Evolutionary conservation across 2,113 vertebrate species (phyloP).

Genomic region (Dasypus novemcinctus): DNA sequence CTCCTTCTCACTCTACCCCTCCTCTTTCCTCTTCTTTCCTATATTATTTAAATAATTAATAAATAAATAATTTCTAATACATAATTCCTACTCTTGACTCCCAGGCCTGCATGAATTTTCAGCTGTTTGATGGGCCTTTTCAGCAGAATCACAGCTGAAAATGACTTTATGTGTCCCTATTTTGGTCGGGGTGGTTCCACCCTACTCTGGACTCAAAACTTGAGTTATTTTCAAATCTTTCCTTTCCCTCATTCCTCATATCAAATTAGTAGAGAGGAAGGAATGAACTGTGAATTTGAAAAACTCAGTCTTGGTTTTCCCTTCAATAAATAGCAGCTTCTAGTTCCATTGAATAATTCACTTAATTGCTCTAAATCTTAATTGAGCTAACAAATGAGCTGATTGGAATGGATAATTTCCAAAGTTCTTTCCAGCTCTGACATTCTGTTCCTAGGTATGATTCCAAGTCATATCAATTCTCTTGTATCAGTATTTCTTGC

Average conservation of each 20-base stretch:
- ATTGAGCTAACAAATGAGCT: background rate
- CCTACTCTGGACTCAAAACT: background rate
- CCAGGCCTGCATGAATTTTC: background rate
- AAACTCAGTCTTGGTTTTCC: slow-evolving; percentile 12
- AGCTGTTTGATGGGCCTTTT: background rate
- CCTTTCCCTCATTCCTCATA: background rate
- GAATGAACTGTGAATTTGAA: background rate
- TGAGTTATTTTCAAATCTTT: background rate
- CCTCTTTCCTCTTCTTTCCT: background rate
- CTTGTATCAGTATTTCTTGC: background rate
- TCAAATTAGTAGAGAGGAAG: background rate
- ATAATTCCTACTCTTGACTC: background rate
- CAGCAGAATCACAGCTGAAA: background rate
- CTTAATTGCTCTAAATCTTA: background rate
- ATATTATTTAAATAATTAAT: background rate
- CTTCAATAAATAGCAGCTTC: background rate
- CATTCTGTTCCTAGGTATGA: background rate
- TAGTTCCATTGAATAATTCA: background rate
- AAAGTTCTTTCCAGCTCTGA: background rate
- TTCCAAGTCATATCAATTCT: background rate
- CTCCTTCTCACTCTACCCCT: background rate
- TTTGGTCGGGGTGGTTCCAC: background rate
- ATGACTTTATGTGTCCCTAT: background rate
- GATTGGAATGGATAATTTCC: background rate
- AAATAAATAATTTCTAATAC: background rate